A percentile compares a stretch with the other conserved stretches of the same genome.
These are phyloP conservation scores for Paramormyrops hopkinsi DNA, from an alignment of 2,797 vertebrate genomes.

Conservation along the genomic window DNA sequence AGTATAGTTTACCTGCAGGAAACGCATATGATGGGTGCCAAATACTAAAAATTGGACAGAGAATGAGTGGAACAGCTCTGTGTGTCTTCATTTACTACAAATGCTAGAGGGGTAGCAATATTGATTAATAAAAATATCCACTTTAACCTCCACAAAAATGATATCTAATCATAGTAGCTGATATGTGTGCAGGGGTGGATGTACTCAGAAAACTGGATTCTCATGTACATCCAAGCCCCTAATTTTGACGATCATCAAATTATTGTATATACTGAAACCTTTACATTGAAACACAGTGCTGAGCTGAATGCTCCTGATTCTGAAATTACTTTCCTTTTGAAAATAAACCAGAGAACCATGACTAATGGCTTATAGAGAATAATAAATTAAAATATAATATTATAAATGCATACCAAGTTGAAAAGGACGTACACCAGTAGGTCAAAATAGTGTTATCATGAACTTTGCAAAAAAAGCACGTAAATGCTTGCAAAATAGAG, in stretches of 20 bases:
- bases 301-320: not conserved
- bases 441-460: not conserved
- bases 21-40: not conserved
- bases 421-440: not conserved
- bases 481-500: not conserved
- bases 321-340: not conserved
- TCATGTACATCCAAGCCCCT: not conserved
- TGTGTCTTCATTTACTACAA: not conserved
- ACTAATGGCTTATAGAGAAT: not conserved
- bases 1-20: not conserved
- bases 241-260: not conserved
- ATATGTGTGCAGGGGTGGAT: not conserved
- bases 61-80: not conserved
- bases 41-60: not conserved
- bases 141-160: not conserved
- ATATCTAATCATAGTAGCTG: not conserved
- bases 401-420: not conserved
- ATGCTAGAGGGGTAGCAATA: not conserved
- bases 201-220: not conserved
- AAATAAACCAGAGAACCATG: not conserved
- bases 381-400: not conserved
- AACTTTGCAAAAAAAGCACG: not conserved
- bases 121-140: not conserved
- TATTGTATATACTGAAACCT: not conserved
- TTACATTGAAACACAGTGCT: not conserved